Conservation (phyloP, 30 jellyfish, hydroid and myxozoan species). For the Hydractinia symbiolongicarpus region DNA sequence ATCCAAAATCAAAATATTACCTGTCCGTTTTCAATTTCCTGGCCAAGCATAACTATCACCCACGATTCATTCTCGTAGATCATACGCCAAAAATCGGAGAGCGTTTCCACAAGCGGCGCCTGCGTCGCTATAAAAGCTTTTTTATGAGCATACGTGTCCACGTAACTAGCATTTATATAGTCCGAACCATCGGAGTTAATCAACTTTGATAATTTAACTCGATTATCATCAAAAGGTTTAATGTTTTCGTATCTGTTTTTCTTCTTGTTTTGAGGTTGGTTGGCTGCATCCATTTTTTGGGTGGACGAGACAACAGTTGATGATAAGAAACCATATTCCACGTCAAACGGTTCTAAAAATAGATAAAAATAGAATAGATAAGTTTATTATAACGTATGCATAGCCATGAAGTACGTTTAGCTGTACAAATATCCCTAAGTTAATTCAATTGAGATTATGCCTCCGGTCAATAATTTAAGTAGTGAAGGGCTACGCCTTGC, state of each 20-base stretch:
- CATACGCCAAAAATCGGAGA: conserved; percentile 82
- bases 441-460: too few relatives aligned
- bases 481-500: too few relatives aligned
- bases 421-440: background rate
- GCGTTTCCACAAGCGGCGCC: conserved; percentile 68
- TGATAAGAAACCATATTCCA: conserved; percentile 22
- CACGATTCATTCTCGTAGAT: conserved; percentile 56
- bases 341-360: conserved; percentile 6
- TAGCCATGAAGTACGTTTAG: too few relatives aligned
- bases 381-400: too few relatives aligned
- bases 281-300: conserved; percentile 38
- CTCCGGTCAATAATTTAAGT: too few relatives aligned
- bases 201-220: conserved; percentile 43
- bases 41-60: conserved; percentile 62
- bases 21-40: conserved; percentile 41
- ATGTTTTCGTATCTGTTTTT: conserved; percentile 61
- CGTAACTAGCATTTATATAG: conserved; percentile 64
- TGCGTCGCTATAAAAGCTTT: conserved; percentile 72
- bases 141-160: conserved; percentile 37
- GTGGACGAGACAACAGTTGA: conserved; percentile 10
- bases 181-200: conserved; percentile 40
- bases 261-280: conserved; percentile 45
- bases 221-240: conserved; percentile 56
- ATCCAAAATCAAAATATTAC: background rate
- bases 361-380: background rate